These are phyloP conservation scores for Gastrophryne carolinensis DNA, from an alignment of 2,797 vertebrate species.

Conservation along the genomic window DNA sequence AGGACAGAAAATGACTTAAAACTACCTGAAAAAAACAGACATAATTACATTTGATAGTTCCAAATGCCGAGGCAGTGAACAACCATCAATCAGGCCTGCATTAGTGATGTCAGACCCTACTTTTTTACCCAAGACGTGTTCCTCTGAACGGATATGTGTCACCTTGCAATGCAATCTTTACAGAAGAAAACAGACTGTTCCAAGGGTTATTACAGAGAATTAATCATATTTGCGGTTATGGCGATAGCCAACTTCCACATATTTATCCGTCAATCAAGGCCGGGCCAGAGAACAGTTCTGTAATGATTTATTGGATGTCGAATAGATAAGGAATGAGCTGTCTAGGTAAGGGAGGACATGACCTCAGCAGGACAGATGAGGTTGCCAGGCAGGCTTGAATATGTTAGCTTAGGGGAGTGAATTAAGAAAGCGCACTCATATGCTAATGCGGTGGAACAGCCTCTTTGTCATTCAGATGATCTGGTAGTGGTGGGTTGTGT, in stretches of 20 bases:
- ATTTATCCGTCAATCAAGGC: not conserved
- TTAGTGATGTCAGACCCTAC: slow-evolving; percentile 25
- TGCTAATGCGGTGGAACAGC: too few species aligned
- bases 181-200: slow-evolving; percentile 31
- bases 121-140: slow-evolving; percentile 1
- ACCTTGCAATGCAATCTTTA: slow-evolving; percentile 21
- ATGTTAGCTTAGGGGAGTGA: too few species aligned
- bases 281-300: slow-evolving; percentile 14
- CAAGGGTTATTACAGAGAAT: slow-evolving; percentile 32
- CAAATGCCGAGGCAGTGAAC: not conserved
- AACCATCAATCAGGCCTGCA: slow-evolving; percentile 26
- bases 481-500: too few species aligned
- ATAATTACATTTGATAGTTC: slow-evolving; percentile 37
- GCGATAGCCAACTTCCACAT: slow-evolving; percentile 20
- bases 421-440: too few species aligned
- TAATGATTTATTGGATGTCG: slow-evolving; percentile 10
- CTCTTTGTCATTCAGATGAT: too few species aligned
- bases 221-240: slow-evolving; percentile 35
- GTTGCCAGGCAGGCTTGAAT: too few species aligned
- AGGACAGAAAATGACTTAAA: slow-evolving; percentile 25
- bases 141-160: slow-evolving; percentile 24
- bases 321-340: too few species aligned
- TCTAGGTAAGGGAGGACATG: too few species aligned
- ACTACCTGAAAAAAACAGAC: not conserved
- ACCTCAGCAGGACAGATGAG: too few species aligned